Percentiles rank a stretch among this genome's conserved stretches.
Evolutionary conservation across 2,113 vertebrate species (phyloP).

Genomic region (Opisthocomus hoazin): DNA sequence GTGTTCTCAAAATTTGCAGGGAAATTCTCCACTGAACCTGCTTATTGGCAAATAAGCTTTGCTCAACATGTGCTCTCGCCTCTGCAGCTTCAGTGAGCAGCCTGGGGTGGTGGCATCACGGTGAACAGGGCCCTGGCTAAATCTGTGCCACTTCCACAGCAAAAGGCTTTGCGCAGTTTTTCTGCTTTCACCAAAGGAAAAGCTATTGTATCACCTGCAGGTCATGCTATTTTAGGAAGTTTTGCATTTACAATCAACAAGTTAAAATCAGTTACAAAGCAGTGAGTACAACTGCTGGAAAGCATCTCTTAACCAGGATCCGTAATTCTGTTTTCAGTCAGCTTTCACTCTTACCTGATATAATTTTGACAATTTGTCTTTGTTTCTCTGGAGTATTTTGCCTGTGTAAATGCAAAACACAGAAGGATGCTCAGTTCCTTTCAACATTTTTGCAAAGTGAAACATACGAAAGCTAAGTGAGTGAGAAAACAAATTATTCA

Average conservation of each 20-base stretch:
- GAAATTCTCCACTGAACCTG: neutral
- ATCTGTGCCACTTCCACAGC: neutral
- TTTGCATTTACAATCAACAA: neutral
- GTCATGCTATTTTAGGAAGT: neutral
- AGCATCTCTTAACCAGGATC: neutral
- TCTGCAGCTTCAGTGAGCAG: neutral
- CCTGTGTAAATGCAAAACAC: neutral
- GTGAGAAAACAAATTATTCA: neutral
- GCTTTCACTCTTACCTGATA: neutral
- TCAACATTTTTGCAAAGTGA: neutral
- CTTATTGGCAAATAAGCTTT: neutral
- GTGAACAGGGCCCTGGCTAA: neutral
- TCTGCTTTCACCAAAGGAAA: neutral
- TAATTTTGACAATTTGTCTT: neutral
- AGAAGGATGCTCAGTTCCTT: neutral
- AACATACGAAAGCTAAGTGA: neutral
- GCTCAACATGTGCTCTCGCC: neutral
- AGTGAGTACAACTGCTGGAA: neutral
- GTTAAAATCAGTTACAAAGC: neutral
- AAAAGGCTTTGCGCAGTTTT: neutral
- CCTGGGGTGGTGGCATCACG: neutral
- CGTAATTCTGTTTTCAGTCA: neutral
- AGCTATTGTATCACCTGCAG: neutral
- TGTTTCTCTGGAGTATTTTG: neutral
- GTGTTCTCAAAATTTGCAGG: neutral